Percentiles rank a stretch among this genome's conserved stretches.
Evolutionary conservation across 2,113 vertebrate species (phyloP).

Genomic region (Nothoprocta perdicaria): DNA sequence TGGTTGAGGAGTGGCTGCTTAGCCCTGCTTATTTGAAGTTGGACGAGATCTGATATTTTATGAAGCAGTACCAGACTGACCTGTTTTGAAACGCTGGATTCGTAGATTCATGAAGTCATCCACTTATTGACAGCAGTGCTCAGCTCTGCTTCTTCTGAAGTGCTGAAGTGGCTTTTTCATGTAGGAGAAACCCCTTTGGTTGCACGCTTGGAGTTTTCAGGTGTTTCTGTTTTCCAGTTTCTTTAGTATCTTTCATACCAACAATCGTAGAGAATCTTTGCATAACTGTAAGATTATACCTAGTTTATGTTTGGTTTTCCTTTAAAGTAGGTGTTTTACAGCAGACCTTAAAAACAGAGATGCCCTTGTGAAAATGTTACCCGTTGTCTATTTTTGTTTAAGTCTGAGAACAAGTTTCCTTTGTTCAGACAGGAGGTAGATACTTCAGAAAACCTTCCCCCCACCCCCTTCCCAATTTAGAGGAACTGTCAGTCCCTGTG

Average conservation of each 20-base stretch:
- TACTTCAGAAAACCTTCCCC: neutral
- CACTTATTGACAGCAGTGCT: neutral
- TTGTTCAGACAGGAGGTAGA: neutral
- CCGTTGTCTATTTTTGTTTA: neutral
- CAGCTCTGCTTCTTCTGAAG: constrained; percentile 1
- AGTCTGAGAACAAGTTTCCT: neutral
- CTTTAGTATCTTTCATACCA: neutral
- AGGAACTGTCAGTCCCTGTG: neutral
- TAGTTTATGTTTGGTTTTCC: neutral
- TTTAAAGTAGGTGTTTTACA: neutral
- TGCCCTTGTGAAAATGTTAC: neutral
- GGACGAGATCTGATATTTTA: constrained; percentile 12
- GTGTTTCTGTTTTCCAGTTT: neutral
- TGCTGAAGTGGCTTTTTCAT: neutral
- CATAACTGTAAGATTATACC: neutral
- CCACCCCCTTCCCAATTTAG: neutral
- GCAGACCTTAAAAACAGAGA: neutral
- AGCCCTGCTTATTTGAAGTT: constrained; percentile 33
- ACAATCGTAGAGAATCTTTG: neutral
- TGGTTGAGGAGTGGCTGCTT: constrained; percentile 25
- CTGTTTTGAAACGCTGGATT: constrained; percentile 39
- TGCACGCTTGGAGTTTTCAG: neutral
- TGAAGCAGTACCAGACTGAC: constrained; percentile 49
- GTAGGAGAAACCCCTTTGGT: neutral
- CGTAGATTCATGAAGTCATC: neutral